These are phyloP conservation scores for Micronycteris hirsuta DNA, from an alignment of 2,113 vertebrate species.

Conservation along the genomic window DNA sequence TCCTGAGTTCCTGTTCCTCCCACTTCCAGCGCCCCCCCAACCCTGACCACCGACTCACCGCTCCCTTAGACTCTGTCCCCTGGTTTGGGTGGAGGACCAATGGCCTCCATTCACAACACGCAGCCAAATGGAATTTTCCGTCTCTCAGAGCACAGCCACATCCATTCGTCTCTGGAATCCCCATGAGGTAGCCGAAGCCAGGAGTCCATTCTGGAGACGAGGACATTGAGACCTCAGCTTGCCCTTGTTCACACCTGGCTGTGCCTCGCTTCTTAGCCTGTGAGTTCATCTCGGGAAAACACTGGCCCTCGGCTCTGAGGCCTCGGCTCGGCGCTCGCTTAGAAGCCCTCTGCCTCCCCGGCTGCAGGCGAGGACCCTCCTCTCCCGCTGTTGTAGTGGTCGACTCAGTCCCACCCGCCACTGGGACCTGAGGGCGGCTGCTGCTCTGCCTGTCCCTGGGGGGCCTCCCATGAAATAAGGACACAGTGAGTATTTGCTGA, in stretches of 20 bases:
- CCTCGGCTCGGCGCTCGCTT: background rate
- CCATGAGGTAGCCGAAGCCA: background rate
- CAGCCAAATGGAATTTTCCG: background rate
- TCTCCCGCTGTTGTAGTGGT: fast-evolving
- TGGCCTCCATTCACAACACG: background rate
- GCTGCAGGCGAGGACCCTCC: background rate
- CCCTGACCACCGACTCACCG: background rate
- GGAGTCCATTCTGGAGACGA: background rate
- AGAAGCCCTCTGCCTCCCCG: background rate
- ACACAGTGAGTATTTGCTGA: background rate
- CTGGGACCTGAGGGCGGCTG: background rate
- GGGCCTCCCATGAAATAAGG: background rate
- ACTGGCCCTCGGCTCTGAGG: background rate
- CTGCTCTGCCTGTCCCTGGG: background rate
- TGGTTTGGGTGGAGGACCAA: background rate
- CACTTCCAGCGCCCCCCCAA: background rate
- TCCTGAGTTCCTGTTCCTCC: background rate
- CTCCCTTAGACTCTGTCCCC: background rate
- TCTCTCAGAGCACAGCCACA: background rate
- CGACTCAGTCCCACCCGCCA: background rate
- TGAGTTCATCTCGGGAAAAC: background rate
- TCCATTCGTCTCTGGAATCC: background rate
- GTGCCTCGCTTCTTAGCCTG: background rate
- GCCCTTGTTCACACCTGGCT: background rate
- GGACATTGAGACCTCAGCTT: background rate